These are phyloP conservation scores for Petrocephalus zakoni DNA, from an alignment of 2,113 vertebrate genomes.

Conservation along the genomic window DNA sequence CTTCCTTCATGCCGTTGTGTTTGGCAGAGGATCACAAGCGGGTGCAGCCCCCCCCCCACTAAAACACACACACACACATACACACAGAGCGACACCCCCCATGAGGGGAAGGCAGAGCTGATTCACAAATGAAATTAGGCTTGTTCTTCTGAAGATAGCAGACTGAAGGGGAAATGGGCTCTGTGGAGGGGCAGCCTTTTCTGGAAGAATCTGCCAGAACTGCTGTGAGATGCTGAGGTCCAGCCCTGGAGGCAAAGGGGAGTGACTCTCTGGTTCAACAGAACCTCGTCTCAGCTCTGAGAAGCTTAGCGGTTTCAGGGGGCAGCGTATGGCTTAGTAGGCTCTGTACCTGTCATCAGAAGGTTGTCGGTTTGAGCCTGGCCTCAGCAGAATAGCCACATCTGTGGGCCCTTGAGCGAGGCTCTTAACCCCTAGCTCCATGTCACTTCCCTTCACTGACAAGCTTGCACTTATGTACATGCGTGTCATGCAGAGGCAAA, in stretches of 20 bases:
- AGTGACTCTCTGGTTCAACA: not conserved
- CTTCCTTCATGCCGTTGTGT: slow-evolving; percentile 61
- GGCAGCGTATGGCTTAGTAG: not conserved
- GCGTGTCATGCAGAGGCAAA: not conserved
- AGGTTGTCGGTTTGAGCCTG: not conserved
- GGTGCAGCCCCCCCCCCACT: slow-evolving; percentile 35
- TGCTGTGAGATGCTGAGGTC: not conserved
- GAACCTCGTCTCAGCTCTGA: not conserved
- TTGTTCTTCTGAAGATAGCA: slow-evolving; percentile 21
- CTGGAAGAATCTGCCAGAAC: not conserved
- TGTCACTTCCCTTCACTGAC: not conserved
- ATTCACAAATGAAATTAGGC: slow-evolving; percentile 26
- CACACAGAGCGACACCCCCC: slow-evolving; percentile 15
- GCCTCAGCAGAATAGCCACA: not conserved
- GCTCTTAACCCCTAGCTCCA: not conserved
- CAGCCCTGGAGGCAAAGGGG: not conserved
- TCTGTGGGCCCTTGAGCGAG: not conserved
- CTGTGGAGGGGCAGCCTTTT: not conserved
- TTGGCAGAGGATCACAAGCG: slow-evolving; percentile 62
- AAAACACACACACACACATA: not conserved
- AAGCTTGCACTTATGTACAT: not conserved
- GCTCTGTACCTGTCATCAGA: not conserved
- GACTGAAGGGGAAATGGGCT: not conserved
- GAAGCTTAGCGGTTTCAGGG: not conserved
- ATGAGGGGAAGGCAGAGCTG: slow-evolving; percentile 11